These are phyloP conservation scores for Xiphophorus hellerii DNA, from an alignment of 2,113 vertebrate genomes.

Conservation along the genomic window DNA sequence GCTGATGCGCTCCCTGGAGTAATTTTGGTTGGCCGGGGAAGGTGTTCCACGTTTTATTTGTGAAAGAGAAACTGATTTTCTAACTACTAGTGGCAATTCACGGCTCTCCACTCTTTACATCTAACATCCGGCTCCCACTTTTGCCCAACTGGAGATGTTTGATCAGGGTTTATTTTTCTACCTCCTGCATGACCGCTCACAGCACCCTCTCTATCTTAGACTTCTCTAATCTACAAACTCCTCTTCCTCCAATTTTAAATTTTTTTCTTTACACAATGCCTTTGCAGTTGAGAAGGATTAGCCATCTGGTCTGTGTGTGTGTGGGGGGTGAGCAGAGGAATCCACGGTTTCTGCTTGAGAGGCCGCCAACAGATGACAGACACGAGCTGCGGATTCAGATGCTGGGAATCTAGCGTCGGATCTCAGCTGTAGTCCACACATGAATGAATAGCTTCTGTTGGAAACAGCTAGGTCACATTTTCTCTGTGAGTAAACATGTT, in stretches of 20 bases:
- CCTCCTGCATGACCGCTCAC: not conserved
- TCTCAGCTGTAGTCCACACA: constrained; percentile 49
- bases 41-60: too few species aligned
- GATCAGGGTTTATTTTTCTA: not conserved
- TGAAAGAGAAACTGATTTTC: not conserved
- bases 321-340: constrained; percentile 11
- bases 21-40: too few species aligned
- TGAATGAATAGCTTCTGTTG: constrained; percentile 42
- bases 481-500: constrained; percentile 29
- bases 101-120: not conserved
- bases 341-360: constrained; percentile 20
- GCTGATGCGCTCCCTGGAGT: too few species aligned
- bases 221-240: constrained; percentile 33
- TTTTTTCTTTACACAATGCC: constrained; percentile 20
- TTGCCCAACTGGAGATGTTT: not conserved
- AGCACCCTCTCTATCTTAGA: constrained; percentile 17
- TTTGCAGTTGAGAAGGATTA: constrained; percentile 55
- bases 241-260: constrained; percentile 10
- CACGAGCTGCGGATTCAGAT: constrained; percentile 19
- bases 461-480: constrained; percentile 27
- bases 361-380: constrained; percentile 45
- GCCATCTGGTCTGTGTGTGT: constrained; percentile 55
- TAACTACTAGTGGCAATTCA: too few species aligned
- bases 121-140: not conserved
- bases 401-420: constrained; percentile 36